Evolutionary conservation across 2,888 invertebrate genomes (phyloP).

Genomic region (Drosophila mimetica): DNA sequence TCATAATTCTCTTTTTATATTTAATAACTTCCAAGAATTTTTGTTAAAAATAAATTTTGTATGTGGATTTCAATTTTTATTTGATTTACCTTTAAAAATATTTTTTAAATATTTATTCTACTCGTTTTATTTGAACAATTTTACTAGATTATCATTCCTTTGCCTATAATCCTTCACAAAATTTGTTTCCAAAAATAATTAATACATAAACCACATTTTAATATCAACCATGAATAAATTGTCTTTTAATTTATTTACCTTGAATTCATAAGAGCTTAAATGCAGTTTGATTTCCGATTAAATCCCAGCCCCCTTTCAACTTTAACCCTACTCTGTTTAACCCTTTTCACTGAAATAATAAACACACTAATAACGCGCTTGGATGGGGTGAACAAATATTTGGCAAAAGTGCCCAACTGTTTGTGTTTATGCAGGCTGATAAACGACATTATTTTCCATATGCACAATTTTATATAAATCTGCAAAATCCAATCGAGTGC

Average conservation of each 20-base stretch:
- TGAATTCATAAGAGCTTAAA: neutral
- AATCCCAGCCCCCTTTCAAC: neutral
- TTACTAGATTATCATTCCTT: too few species aligned
- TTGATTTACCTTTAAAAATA: too few species aligned
- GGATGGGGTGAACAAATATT: constrained; percentile 9
- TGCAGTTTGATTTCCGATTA: neutral
- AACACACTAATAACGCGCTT: neutral
- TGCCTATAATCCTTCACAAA: too few species aligned
- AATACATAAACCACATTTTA: neutral
- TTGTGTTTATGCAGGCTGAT: constrained; percentile 5
- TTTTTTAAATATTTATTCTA: too few species aligned
- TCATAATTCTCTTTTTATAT: neutral
- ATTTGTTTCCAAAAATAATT: neutral
- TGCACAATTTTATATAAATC: neutral
- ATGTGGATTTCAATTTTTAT: too few species aligned
- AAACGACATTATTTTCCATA: neutral
- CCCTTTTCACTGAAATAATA: constrained; percentile 5
- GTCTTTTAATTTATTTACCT: neutral
- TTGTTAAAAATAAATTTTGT: neutral
- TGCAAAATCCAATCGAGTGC: constrained; percentile 18
- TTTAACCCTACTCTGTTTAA: neutral
- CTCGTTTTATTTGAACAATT: too few species aligned
- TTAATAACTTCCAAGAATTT: neutral
- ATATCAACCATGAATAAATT: neutral
- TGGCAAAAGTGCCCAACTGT: neutral